Percentiles rank a stretch among this genome's conserved stretches.
phyloP scores from a whole-genome alignment of 2,113 vertebrate genomes.

The Urocolius indicus region DNA sequence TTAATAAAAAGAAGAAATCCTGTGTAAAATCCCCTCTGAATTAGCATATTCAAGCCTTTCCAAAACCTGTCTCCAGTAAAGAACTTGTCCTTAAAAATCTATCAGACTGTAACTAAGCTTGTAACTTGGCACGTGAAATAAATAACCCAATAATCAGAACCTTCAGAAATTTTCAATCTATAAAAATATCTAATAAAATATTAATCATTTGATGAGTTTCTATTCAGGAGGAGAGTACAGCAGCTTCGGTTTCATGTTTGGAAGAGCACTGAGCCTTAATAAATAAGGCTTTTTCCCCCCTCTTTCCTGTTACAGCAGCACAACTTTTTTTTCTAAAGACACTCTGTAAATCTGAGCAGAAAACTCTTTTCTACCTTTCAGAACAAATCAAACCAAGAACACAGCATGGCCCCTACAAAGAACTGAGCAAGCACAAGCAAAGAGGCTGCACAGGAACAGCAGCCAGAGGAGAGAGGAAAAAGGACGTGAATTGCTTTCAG shows the following conservation, averaged over 20 bases:
- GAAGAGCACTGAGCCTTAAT: not conserved
- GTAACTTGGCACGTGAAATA: slow-evolving; percentile 29
- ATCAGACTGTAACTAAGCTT: slow-evolving; percentile 61
- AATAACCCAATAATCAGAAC: slow-evolving; percentile 28
- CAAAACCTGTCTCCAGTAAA: slow-evolving; percentile 6
- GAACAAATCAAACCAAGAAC: not conserved
- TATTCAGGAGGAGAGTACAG: not conserved
- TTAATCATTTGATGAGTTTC: not conserved
- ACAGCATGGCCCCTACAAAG: not conserved
- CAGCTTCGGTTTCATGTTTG: not conserved
- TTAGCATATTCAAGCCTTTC: slow-evolving; percentile 40
- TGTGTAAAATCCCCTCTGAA: not conserved
- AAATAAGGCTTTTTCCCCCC: not conserved
- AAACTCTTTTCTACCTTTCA: slow-evolving; percentile 25
- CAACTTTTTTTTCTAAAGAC: not conserved
- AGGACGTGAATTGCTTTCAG: slow-evolving; percentile 9
- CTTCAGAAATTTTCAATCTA: not conserved
- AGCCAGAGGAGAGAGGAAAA: slow-evolving; percentile 13
- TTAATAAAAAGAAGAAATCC: slow-evolving; percentile 14
- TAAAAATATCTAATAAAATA: slow-evolving; percentile 33
- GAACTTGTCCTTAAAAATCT: slow-evolving; percentile 44
- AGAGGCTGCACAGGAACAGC: not conserved
- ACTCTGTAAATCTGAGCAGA: not conserved
- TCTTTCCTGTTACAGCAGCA: not conserved
- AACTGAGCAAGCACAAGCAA: not conserved